A percentile compares a stretch with the other conserved stretches of the same genome.
phyloP scores from a whole-genome alignment of 2,888 invertebrate genomes.

The Leucophora obtusa region DNA sequence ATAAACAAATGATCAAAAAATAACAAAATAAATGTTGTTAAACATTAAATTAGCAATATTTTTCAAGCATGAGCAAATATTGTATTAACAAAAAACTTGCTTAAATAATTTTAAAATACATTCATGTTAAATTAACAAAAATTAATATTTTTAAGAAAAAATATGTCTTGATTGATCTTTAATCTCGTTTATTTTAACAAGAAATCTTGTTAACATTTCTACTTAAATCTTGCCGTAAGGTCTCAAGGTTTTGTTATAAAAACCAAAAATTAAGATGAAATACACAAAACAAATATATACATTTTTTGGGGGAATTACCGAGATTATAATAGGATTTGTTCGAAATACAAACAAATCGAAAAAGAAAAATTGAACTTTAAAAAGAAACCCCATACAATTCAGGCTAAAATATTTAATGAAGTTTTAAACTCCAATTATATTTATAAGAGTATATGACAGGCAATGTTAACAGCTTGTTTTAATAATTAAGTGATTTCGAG shows the following conservation, averaged over 20 bases:
- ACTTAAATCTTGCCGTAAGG: constrained; percentile 12
- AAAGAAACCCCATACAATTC: background rate
- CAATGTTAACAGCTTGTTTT: background rate
- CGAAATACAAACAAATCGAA: background rate
- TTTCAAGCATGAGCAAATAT: background rate
- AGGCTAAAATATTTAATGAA: no score
- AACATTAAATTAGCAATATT: background rate
- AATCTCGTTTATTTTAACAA: constrained; percentile 2
- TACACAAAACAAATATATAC: background rate
- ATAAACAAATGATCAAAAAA: constrained; percentile 17
- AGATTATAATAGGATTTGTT: background rate
- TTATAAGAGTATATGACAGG: constrained; percentile 6
- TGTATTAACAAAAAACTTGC: background rate
- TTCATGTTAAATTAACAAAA: no score
- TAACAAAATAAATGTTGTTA: background rate
- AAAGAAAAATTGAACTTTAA: background rate
- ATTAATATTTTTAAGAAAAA: no score
- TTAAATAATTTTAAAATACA: no score
- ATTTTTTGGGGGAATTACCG: constrained; percentile 14
- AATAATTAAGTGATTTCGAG: background rate
- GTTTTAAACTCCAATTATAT: background rate
- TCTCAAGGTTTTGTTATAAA: constrained; percentile 10
- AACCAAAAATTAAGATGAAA: constrained; percentile 10
- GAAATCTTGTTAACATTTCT: constrained; percentile 21
- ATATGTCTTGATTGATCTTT: constrained; percentile 15